Percentiles rank a stretch among this genome's conserved stretches.
phyloP scores from a whole-genome alignment of 2,888 invertebrate species.

The Furcula furcula region DNA sequence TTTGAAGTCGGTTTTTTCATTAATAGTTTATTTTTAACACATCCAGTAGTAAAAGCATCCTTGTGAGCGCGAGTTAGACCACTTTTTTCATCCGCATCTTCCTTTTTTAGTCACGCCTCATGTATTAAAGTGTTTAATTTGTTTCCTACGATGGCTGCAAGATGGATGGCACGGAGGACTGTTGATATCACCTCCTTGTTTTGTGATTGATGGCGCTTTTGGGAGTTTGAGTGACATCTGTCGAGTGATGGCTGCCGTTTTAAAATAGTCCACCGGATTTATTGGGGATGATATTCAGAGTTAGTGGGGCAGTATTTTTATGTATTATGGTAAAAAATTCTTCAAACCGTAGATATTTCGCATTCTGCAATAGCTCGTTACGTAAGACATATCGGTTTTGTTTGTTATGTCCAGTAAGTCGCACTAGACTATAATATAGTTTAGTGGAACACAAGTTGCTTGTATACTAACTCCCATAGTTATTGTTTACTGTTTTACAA shows the following conservation, averaged over 20 bases:
- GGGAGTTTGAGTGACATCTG: conserved; percentile 54
- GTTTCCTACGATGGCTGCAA: conserved; percentile 60
- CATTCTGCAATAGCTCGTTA: too few relatives aligned
- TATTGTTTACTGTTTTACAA: too few relatives aligned
- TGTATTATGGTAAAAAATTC: too few relatives aligned
- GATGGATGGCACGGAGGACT: conserved; percentile 52
- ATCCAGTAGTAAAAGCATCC: conserved; percentile 16
- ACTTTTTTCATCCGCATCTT: conserved; percentile 36
- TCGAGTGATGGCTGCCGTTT: conserved; percentile 34
- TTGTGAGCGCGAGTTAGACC: conserved; percentile 8
- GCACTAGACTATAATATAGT: too few relatives aligned
- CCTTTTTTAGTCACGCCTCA: conserved; percentile 75
- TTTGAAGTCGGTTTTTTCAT: too few relatives aligned
- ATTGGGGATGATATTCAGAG: background rate
- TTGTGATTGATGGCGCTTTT: conserved; percentile 28
- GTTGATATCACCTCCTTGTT: conserved; percentile 43
- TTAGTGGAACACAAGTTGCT: too few relatives aligned
- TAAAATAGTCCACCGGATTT: conserved; percentile 11
- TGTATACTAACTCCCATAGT: too few relatives aligned
- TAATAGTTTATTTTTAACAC: too few relatives aligned
- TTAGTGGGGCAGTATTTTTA: background rate
- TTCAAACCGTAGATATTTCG: too few relatives aligned
- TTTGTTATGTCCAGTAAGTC: too few relatives aligned
- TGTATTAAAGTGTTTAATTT: conserved; percentile 80
- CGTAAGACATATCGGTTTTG: too few relatives aligned